Base-by-base conservation (phyloP, 2,888 invertebrate genomes). In the Megastigmus dorsalis region DNA sequence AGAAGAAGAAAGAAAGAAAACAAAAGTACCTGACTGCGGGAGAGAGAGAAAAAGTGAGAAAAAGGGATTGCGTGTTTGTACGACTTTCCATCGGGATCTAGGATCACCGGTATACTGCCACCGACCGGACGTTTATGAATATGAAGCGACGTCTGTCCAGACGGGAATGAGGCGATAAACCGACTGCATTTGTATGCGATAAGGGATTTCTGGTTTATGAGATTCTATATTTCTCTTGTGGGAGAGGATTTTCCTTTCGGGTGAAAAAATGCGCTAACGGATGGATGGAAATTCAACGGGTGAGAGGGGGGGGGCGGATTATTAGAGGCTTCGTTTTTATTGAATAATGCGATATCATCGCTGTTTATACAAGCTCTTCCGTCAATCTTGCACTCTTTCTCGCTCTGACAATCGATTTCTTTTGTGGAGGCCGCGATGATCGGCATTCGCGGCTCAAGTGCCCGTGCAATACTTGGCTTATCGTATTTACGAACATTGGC, bases 111-210 rank as follows among this genome's bases (percentile, higher is more conserved):
- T 18, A n/a, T 26, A 9, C 26, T 18, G 18, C n/a, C 23, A 18
- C 54, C n/a, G n/a, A 13, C 30, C 52, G 65, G 65, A 72, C 38
- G 57, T 72, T 72, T 72, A 72, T 72, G 65, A 66, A 72, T 72
- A 66, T 66, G 72, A 72, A 59, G 59, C 23, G 55, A 62, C 26
- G 50, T 18, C 57, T 48, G 70, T 71, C 36, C 41, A 26, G 50
- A 45, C 15, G 43, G 20, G 57, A 26, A 57, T 48, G 63, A 30
- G 55, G 55, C 63, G 55, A 63, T 71, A 65, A 71, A 71, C 57
- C 63, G 57, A 57, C 36, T 71, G 45, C 63, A 71, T 71, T 71
- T 71, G 63, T 71, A 71, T 71, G 71, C 71, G 55, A 71, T 71
- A 63, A 65, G 50, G 63, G 63, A 57, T 63, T 71, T 72, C 59